Conservation (phyloP, 2,797 vertebrate species). For the Rhinella marina region DNA sequence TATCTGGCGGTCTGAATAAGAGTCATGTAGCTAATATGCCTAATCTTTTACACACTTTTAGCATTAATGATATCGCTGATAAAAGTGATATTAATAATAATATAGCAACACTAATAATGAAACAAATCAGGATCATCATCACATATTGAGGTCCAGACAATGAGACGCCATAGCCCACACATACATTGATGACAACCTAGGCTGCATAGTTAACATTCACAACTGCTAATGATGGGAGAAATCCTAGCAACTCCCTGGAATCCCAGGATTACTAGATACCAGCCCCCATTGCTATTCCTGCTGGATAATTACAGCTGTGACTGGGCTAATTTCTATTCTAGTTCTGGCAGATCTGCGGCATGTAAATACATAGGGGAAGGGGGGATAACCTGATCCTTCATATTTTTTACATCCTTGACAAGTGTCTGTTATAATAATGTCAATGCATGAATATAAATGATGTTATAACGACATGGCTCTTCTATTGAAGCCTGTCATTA, state of each 20-base stretch:
- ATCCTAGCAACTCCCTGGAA: background rate
- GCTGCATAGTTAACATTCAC: background rate
- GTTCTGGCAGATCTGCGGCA: background rate
- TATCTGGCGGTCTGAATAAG: background rate
- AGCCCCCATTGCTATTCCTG: slow-evolving; percentile 2
- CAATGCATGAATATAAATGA: background rate
- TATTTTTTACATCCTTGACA: slow-evolving; percentile 1
- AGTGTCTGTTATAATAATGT: background rate
- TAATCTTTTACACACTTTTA: too few relatives aligned
- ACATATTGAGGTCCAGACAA: background rate
- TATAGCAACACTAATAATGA: background rate
- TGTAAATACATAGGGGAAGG: background rate
- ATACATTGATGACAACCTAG: background rate
- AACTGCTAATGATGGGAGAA: slow-evolving; percentile 23
- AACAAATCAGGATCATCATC: background rate
- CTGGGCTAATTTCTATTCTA: background rate
- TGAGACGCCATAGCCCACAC: background rate
- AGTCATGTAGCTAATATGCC: background rate
- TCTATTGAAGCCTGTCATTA: background rate
- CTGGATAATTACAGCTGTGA: slow-evolving; percentile 10
- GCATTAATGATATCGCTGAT: too few relatives aligned
- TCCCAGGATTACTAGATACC: background rate
- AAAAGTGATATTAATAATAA: background rate
- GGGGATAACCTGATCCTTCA: background rate
- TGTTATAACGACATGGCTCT: background rate